Conservation (phyloP, 2,797 vertebrate species). For the Megaceryle alcyon region DNA sequence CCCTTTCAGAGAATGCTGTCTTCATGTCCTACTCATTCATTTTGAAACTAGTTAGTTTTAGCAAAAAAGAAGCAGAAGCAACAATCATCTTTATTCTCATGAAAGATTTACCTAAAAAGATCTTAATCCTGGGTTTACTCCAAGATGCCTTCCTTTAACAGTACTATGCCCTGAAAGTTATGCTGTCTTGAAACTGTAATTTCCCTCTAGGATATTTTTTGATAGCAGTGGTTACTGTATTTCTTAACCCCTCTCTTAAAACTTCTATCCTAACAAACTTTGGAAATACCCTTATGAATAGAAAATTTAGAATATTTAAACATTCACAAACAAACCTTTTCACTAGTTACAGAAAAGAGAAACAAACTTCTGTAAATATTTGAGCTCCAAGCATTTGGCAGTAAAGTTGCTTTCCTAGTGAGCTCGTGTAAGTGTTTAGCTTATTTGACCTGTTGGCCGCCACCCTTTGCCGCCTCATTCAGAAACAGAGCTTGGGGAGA, state of each 20-base stretch:
- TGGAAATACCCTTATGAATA: neutral
- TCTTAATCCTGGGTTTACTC: neutral
- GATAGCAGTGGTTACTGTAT: neutral
- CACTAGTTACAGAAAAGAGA: slow-evolving; percentile 33
- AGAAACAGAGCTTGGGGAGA: neutral
- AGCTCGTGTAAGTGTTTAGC: slow-evolving; percentile 20
- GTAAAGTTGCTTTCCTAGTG: slow-evolving; percentile 32
- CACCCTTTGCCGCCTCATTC: slow-evolving; percentile 23
- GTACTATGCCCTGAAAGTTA: neutral
- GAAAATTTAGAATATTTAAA: slow-evolving; percentile 13
- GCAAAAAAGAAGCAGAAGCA: neutral
- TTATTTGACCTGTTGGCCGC: slow-evolving; percentile 34
- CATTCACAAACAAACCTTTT: slow-evolving; percentile 30
- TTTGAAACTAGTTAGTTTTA: neutral
- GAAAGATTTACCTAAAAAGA: neutral
- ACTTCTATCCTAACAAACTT: neutral
- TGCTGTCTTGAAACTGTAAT: neutral
- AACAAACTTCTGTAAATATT: slow-evolving; percentile 54
- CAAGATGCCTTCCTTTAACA: neutral
- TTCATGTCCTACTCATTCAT: neutral
- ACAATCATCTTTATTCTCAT: neutral
- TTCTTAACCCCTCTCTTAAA: neutral
- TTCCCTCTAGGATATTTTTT: neutral
- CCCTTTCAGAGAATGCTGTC: neutral
- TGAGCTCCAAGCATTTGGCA: slow-evolving; percentile 47